Conservation (phyloP, 2,888 invertebrate species). For the Lampropteryx suffumata region DNA sequence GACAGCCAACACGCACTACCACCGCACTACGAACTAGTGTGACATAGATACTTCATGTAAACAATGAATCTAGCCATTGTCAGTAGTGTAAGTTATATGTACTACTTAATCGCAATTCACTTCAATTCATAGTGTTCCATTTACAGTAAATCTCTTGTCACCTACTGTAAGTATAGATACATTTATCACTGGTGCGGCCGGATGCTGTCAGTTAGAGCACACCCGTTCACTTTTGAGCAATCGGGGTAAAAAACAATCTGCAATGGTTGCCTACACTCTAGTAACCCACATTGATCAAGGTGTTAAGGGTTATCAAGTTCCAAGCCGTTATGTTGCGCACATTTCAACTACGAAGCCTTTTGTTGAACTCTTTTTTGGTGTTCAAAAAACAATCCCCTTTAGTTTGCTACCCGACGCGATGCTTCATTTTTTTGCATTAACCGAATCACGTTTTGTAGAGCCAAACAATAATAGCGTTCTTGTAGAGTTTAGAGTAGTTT, state of each 20-base stretch:
- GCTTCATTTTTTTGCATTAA: slow-evolving; percentile 35
- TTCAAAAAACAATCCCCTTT: slow-evolving; percentile 56
- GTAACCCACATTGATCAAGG: slow-evolving; percentile 82
- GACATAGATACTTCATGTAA: too few species aligned
- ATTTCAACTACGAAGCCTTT: slow-evolving; percentile 58
- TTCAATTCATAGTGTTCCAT: too few species aligned
- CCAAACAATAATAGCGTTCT: too few species aligned
- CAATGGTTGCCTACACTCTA: slow-evolving; percentile 62
- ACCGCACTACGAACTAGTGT: too few species aligned
- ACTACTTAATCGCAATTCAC: too few species aligned
- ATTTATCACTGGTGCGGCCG: slow-evolving; percentile 45
- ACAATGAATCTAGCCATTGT: too few species aligned
- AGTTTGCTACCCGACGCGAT: slow-evolving; percentile 41
- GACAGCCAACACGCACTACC: too few species aligned
- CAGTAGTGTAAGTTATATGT: too few species aligned
- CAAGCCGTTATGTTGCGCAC: slow-evolving; percentile 66
- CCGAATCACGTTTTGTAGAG: neutral
- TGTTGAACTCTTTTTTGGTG: slow-evolving; percentile 62
- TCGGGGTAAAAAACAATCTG: slow-evolving; percentile 60
- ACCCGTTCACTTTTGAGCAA: slow-evolving; percentile 69
- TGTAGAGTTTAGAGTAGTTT: too few species aligned
- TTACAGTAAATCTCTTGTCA: too few species aligned
- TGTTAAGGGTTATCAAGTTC: slow-evolving; percentile 76
- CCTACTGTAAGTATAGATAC: slow-evolving; percentile 12
- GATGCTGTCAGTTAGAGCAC: slow-evolving; percentile 69